Conservation (phyloP, 2,888 invertebrate species). For the Philaethria dido region DNA sequence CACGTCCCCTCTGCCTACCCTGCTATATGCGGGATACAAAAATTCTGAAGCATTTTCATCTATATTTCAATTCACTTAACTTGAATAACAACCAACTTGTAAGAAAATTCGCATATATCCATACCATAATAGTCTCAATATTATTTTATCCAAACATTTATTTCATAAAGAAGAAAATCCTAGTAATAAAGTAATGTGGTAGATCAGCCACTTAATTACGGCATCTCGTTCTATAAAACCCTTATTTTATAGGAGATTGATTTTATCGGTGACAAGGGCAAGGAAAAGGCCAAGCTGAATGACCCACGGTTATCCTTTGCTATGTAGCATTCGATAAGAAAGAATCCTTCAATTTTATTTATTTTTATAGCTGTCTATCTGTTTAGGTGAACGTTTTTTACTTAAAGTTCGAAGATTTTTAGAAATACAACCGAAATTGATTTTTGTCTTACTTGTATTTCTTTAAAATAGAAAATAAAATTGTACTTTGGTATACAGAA, state of each 20-base stretch:
- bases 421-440: not conserved
- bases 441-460: too few relatives aligned
- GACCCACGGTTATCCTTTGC: slow-evolving; percentile 33
- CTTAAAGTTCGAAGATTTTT: slow-evolving; percentile 28
- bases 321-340: slow-evolving; percentile 30
- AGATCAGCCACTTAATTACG: slow-evolving; percentile 38
- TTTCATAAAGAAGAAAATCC: not conserved
- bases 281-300: slow-evolving; percentile 55
- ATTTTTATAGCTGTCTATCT: slow-evolving; percentile 34
- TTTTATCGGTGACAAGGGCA: slow-evolving; percentile 56
- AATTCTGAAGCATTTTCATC: too few relatives aligned
- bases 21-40: too few relatives aligned
- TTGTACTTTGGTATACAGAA: too few relatives aligned
- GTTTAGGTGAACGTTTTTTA: slow-evolving; percentile 28
- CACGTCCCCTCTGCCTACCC: too few relatives aligned
- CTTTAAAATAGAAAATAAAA: too few relatives aligned
- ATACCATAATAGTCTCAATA: too few relatives aligned
- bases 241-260: slow-evolving; percentile 62
- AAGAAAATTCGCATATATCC: too few relatives aligned
- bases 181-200: slow-evolving; percentile 3
- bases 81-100: too few relatives aligned
- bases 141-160: not conserved
- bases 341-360: slow-evolving; percentile 33
- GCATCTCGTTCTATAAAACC: slow-evolving; percentile 47
- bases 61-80: too few relatives aligned